Evolutionary conservation across 2,888 invertebrate genomes (phyloP).

Genomic region (Chymomyza amoena): DNA sequence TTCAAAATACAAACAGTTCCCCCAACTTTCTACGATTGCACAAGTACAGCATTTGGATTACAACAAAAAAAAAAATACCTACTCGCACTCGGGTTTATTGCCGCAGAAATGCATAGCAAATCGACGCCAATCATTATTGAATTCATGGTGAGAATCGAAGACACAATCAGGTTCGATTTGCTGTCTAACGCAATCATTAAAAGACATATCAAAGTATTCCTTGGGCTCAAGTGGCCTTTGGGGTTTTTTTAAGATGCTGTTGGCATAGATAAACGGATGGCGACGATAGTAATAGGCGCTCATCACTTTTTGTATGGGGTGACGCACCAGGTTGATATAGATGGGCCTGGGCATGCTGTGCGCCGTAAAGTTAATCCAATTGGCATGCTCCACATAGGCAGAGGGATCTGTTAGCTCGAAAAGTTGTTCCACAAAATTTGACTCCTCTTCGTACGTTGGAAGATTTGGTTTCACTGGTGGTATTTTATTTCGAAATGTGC

Average conservation of each 20-base stretch:
- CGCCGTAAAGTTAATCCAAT: conserved; percentile 91
- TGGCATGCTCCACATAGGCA: conserved; percentile 91
- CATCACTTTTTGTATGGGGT: conserved; percentile 92
- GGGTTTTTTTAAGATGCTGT: conserved; percentile 43
- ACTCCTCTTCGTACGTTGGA: conserved; percentile 80
- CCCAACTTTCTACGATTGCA: conserved; percentile 7
- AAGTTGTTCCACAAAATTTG: conserved; percentile 82
- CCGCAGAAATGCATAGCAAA: conserved; percentile 93
- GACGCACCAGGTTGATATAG: conserved; percentile 92
- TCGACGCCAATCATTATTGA: conserved; percentile 89
- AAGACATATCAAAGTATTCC: conserved; percentile 52
- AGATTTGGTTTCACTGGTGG: conserved; percentile 83
- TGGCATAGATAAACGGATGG: conserved; percentile 55
- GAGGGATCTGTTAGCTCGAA: conserved; percentile 85
- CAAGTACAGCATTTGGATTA: background rate
- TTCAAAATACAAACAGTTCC: conserved; percentile 80
- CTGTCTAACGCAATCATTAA: conserved; percentile 87
- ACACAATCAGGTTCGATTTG: conserved; percentile 46
- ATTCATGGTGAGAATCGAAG: conserved; percentile 87
- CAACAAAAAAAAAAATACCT: conserved; percentile 74
- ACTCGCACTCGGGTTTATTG: conserved; percentile 89
- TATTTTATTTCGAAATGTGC: conserved; percentile 84
- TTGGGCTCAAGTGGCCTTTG: conserved; percentile 18
- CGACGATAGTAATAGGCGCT: conserved; percentile 92
- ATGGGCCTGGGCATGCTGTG: conserved; percentile 88